Base-by-base conservation (phyloP, 2,888 invertebrate species). In the Cephonodes hylas region DNA sequence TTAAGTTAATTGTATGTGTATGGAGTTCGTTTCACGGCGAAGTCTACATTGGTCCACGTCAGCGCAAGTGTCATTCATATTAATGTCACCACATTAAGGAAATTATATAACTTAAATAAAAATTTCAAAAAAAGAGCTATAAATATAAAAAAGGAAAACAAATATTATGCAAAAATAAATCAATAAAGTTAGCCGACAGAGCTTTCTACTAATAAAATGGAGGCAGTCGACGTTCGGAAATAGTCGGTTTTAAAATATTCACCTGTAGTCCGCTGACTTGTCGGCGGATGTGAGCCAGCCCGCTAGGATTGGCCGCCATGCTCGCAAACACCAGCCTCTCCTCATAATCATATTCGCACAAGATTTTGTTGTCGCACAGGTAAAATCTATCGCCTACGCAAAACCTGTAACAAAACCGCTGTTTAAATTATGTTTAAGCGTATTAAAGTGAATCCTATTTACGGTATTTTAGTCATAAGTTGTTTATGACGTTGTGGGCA, bases 351-450 rank as follows among this genome's bases (percentile, higher is more conserved):
- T 97, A 97, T 88, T 98, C 97, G 93, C 98, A 98, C 56, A 98
- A 94, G 75, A 98, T 97, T 93, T 97, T 97, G 93, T 98, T 98
- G 93, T 98, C 97, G 88, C 97, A 97, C 78, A 98, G 93, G 91
- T 97, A 98, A 89, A 97, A 98, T 79, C 97, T 94, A 88, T 98
- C 98, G 25, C 98, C 98, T 57, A 98, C 97, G 92, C 98, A 98
- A 93, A 98, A 98, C 94, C 98, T 98, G 85, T 27, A 76, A 64
- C 60, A 38, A 59, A 64, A 42, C 6, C 20, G 48, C 2, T 18
- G 13, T 45, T 31, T 59, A 18, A 23, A 34, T 13, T n/a, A n/a
- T n/a, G n/a, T n/a, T 8, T 22, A 44, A 1, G 25, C 27, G 27
- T 8, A 6, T 31, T 58, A 15, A 27, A 20, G 20, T 13, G 7